Conservation (phyloP, 2,113 vertebrate genomes). For the Cisticola juncidis region DNA sequence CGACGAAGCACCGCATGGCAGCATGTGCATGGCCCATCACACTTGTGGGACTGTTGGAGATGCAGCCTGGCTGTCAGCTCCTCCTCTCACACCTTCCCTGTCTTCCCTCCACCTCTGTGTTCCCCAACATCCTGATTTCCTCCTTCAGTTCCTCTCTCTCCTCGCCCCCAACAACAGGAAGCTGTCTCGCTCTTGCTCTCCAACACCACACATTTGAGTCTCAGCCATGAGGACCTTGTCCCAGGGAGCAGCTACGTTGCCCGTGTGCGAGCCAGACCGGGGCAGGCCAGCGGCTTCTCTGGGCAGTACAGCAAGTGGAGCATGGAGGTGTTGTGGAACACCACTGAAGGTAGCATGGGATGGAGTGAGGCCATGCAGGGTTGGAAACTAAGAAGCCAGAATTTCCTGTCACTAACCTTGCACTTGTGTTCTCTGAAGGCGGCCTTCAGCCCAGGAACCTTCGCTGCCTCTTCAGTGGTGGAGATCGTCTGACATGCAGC, state of each 20-base stretch:
- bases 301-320: constrained; percentile 65
- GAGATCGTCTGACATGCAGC: constrained; percentile 58
- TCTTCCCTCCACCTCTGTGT: not conserved
- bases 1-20: not conserved
- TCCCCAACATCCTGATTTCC: not conserved
- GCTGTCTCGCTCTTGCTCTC: not conserved
- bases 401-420: not conserved
- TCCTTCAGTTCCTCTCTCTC: rapidly evolving
- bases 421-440: constrained; percentile 17
- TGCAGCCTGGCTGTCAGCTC: not conserved
- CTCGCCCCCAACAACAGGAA: constrained; percentile 1
- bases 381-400: not conserved
- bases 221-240: not conserved
- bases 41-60: not conserved
- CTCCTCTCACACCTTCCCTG: not conserved
- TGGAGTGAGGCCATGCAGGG: rapidly evolving
- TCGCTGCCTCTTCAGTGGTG: constrained; percentile 67
- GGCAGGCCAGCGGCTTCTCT: not conserved
- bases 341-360: constrained; percentile 57
- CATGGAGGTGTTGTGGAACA: constrained; percentile 25
- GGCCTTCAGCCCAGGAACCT: constrained; percentile 68
- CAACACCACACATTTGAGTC: not conserved
- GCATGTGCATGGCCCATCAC: not conserved
- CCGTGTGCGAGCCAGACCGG: constrained; percentile 51
- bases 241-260: constrained; percentile 61